Conservation (phyloP, 1,140 invertebrate genomes). For the Marisa cornuarietis region DNA sequence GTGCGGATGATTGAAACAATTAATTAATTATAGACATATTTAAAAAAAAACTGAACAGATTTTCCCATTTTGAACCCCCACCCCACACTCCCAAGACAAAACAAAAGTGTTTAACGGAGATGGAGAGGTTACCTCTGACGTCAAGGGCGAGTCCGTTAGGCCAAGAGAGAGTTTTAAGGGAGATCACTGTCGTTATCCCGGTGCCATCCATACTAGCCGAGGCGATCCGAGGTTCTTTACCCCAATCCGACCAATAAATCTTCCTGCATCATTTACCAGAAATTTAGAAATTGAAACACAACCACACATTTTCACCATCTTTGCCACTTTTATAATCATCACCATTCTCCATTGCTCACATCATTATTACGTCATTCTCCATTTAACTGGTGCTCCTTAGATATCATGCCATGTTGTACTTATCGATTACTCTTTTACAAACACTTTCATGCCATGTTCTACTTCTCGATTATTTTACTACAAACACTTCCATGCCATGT, state of each 20-base stretch:
- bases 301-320: neutral
- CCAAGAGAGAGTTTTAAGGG: slow-evolving; percentile 63
- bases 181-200: slow-evolving; percentile 34
- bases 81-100: no score
- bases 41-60: no score
- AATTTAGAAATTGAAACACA: neutral
- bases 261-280: slow-evolving; percentile 22
- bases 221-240: slow-evolving; percentile 94
- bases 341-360: neutral
- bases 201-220: slow-evolving; percentile 92
- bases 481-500: no score
- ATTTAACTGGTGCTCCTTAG: no score
- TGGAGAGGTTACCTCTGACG: slow-evolving; percentile 78
- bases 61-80: no score
- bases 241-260: slow-evolving; percentile 99
- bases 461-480: no score
- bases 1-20: no score
- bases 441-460: no score
- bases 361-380: no score
- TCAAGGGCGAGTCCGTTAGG: slow-evolving; percentile 76
- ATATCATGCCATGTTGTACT: no score
- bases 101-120: neutral
- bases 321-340: neutral
- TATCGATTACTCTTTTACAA: no score
- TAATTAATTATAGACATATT: no score